These are phyloP conservation scores for Scelioninae gen. 1 DNA, from an alignment of 2,888 invertebrate genomes.

Conservation along the genomic window DNA sequence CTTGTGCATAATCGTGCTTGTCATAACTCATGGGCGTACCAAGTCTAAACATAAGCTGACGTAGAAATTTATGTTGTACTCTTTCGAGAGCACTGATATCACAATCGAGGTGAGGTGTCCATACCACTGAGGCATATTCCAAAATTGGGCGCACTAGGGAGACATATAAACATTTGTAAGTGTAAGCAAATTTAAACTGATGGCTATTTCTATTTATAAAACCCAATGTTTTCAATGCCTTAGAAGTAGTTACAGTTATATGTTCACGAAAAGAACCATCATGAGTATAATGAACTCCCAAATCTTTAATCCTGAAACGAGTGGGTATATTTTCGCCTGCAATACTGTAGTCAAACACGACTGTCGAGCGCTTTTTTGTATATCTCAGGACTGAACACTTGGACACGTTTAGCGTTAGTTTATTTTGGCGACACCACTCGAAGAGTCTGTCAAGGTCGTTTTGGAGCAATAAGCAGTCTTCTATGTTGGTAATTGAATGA, in stretches of 20 bases:
- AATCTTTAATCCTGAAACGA: background rate
- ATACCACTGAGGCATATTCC: conserved; percentile 3
- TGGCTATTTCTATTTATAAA: background rate
- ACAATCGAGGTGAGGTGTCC: background rate
- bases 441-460: conserved; percentile 3
- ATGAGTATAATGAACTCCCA: background rate
- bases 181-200: background rate
- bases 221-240: conserved; percentile 1
- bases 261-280: conserved; percentile 3
- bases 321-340: background rate
- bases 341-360: background rate
- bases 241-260: background rate
- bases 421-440: conserved; percentile 3
- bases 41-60: background rate
- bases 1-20: background rate
- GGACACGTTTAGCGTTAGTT: conserved; percentile 1
- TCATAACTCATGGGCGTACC: background rate
- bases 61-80: conserved; percentile 13
- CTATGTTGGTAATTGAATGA: background rate
- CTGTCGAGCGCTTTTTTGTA: background rate
- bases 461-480: conserved; percentile 9
- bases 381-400: background rate
- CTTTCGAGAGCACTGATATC: conserved; percentile 3
- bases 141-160: conserved; percentile 8
- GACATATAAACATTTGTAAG: background rate